phyloP scores from a whole-genome alignment of 2,113 vertebrate genomes.

The Muntiacus reevesi region DNA sequence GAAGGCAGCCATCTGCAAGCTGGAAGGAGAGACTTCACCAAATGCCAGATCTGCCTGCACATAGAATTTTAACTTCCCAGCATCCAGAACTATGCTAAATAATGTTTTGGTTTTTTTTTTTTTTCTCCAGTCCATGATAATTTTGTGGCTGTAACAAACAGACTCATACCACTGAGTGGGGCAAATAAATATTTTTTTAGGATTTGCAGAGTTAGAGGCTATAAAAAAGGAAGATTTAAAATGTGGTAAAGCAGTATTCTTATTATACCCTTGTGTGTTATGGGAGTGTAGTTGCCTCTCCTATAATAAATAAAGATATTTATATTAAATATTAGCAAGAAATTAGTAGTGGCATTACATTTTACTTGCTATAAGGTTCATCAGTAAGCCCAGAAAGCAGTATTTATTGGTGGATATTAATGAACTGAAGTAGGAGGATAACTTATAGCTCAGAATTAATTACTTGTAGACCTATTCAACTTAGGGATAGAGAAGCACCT shows the following conservation, averaged over 20 bases:
- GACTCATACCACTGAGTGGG: no score
- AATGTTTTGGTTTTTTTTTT: neutral
- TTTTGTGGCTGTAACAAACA: no score
- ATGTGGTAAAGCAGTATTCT: neutral
- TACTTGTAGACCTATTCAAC: neutral
- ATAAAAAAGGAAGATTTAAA: neutral
- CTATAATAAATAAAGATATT: neutral
- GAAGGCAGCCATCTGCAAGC: neutral
- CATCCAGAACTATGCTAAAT: neutral
- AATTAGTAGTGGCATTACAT: neutral
- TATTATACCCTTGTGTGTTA: neutral
- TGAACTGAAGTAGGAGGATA: neutral
- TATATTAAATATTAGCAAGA: neutral
- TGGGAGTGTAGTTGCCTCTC: neutral
- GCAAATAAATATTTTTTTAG: neutral
- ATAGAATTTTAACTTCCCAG: neutral
- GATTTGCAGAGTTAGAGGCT: neutral
- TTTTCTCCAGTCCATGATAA: neutral
- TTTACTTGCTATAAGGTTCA: neutral
- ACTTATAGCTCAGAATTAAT: neutral
- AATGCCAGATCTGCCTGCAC: neutral
- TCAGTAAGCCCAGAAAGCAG: neutral
- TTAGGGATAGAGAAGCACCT: neutral
- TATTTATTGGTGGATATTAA: rapidly evolving
- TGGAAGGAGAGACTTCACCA: neutral